phyloP scores from a whole-genome alignment of 2,888 invertebrate genomes.

The Leptarthrus brevirostris region DNA sequence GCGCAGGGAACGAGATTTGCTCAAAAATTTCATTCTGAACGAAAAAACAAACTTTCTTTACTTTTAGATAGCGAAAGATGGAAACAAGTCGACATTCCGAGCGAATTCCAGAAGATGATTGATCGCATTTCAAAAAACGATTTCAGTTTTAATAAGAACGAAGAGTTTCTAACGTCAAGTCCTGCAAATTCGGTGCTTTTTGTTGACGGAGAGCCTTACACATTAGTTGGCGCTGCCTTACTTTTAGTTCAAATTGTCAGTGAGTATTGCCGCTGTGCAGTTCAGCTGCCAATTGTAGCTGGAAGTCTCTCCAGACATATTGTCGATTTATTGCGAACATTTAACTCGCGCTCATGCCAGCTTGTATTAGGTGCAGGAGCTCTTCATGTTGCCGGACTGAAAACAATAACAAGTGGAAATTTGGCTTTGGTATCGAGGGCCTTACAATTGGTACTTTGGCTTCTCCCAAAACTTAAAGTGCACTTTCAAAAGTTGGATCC shows the following conservation, averaged over 20 bases:
- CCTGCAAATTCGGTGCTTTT: conserved; percentile 71
- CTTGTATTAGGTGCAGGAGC: conserved; percentile 97
- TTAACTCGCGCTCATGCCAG: conserved; percentile 91
- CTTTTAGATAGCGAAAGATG: conserved; percentile 92
- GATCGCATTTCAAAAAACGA: conserved; percentile 73
- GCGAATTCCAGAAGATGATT: conserved; percentile 87
- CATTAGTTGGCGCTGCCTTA: conserved; percentile 84
- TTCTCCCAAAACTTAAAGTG: conserved; percentile 77
- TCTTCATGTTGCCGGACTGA: conserved; percentile 90
- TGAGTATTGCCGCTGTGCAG: conserved; percentile 89
- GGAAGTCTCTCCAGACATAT: conserved; percentile 85
- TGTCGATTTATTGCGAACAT: conserved; percentile 87
- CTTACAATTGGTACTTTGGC: conserved; percentile 83
- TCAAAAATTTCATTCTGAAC: conserved; percentile 88
- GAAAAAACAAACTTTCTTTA: conserved; percentile 84
- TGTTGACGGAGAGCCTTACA: conserved; percentile 78
- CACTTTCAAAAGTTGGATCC: conserved; percentile 74
- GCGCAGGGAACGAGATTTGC: conserved; percentile 92
- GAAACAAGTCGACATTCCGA: conserved; percentile 92
- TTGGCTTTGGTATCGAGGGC: conserved; percentile 88
- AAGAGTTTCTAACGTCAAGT: conserved; percentile 57
- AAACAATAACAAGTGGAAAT: conserved; percentile 95
- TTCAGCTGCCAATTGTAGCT: conserved; percentile 81
- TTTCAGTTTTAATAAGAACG: conserved; percentile 59
- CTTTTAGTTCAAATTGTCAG: conserved; percentile 89